These are phyloP conservation scores for Osmerus mordax DNA, from an alignment of 2,113 vertebrate genomes.

Conservation along the genomic window DNA sequence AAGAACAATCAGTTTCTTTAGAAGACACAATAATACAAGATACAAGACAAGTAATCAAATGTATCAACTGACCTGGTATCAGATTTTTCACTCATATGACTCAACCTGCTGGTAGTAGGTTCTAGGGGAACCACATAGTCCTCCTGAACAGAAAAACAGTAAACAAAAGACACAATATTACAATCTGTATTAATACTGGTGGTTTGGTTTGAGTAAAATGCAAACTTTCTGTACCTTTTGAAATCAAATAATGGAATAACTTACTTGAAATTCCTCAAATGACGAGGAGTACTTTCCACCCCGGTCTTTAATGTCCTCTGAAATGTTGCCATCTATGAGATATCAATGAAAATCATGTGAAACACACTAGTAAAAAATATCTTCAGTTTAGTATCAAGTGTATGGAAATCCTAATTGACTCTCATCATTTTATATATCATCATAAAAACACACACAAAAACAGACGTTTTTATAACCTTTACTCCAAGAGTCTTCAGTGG, in stretches of 20 bases:
- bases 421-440: too few species aligned
- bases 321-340: constrained; percentile 43
- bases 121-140: constrained; percentile 21
- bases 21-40: too few species aligned
- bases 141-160: constrained; percentile 39
- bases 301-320: constrained; percentile 45
- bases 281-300: constrained; percentile 47
- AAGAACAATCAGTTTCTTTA: too few species aligned
- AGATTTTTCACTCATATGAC: constrained; percentile 27
- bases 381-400: too few species aligned
- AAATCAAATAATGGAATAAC: neutral
- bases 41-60: neutral
- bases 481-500: constrained; percentile 45
- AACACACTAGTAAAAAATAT: too few species aligned
- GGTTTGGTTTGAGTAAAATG: neutral
- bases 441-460: neutral
- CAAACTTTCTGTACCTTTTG: neutral
- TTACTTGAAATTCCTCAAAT: constrained; percentile 61
- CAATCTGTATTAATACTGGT: too few species aligned
- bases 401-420: too few species aligned
- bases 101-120: constrained; percentile 9
- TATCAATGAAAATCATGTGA: neutral
- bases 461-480: constrained; percentile 59
- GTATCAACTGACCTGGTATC: constrained; percentile 51
- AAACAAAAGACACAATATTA: too few species aligned